Evolutionary conservation across 2,113 vertebrate species (phyloP).

Genomic region (Raja brachyura): DNA sequence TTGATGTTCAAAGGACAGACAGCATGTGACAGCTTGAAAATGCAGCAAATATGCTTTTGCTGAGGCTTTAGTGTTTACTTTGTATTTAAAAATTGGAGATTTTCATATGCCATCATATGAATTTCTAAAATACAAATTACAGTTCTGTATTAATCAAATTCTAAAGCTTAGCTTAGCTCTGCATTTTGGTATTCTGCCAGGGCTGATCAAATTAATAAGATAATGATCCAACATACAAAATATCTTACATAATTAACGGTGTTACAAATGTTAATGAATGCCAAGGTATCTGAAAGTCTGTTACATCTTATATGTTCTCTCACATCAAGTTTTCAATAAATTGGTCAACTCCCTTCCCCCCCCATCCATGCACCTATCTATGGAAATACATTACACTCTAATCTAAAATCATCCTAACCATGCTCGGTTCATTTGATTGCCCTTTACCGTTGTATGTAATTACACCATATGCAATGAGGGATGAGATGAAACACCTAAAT

Average conservation of each 20-base stretch:
- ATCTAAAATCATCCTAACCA: not conserved
- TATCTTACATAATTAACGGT: conserved; percentile 61
- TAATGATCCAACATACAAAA: conserved; percentile 51
- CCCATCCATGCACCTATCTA: not conserved
- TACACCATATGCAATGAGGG: not conserved
- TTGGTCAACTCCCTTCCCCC: not conserved
- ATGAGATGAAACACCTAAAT: not conserved
- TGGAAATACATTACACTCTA: not conserved
- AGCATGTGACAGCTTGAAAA: conserved; percentile 66
- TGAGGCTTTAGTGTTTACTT: conserved; percentile 60
- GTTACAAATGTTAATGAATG: conserved; percentile 59
- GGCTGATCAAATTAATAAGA: conserved; percentile 53
- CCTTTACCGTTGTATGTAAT: not conserved
- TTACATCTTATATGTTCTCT: conserved; percentile 46
- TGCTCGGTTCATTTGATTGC: too few species aligned
- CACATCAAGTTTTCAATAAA: conserved; percentile 41
- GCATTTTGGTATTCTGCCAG: not conserved
- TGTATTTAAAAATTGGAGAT: conserved; percentile 62
- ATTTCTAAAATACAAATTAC: conserved; percentile 45
- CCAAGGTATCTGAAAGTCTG: conserved; percentile 45
- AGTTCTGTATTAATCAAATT: conserved; percentile 24
- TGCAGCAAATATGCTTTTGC: conserved; percentile 68
- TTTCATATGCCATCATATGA: conserved; percentile 62
- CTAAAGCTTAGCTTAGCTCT: conserved; percentile 1
- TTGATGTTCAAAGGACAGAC: conserved; percentile 71